Evolutionary conservation across 2,113 vertebrate species (phyloP).

Genomic region (Phodopus roborovskii): DNA sequence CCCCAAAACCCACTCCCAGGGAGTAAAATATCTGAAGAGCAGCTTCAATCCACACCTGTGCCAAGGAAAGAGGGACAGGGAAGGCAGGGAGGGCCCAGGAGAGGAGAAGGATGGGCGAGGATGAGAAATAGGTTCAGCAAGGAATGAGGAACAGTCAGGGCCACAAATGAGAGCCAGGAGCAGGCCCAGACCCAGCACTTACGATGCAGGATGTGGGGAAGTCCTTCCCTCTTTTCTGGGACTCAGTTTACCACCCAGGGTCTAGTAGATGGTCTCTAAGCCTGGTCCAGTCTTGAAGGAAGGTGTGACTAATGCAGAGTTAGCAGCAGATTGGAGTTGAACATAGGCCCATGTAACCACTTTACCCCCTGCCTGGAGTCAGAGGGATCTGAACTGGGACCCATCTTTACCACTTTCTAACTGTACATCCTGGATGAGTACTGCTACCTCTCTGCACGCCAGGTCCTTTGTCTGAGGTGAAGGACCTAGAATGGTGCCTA

Average conservation of each 20-base stretch:
- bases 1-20: constrained; percentile 90
- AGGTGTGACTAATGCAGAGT: neutral
- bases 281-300: neutral
- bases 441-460: neutral
- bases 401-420: neutral
- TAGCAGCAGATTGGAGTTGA: neutral
- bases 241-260: constrained; percentile 12
- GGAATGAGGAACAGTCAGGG: neutral
- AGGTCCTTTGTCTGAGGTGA: neutral
- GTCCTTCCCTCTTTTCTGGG: neutral
- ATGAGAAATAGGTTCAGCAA: rapidly evolving
- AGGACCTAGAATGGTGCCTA: neutral
- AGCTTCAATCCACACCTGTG: constrained; percentile 90
- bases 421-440: neutral
- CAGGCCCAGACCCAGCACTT: neutral
- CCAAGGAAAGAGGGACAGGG: neutral
- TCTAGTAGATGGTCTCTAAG: neutral
- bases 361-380: neutral
- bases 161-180: neutral
- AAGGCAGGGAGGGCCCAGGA: neutral
- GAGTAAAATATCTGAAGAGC: constrained; percentile 92
- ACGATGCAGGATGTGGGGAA: neutral
- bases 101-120: neutral
- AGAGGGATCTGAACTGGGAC: neutral
- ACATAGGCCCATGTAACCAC: neutral